Base-by-base conservation (phyloP, 2,113 vertebrate species). In the Heterochromis multidens region DNA sequence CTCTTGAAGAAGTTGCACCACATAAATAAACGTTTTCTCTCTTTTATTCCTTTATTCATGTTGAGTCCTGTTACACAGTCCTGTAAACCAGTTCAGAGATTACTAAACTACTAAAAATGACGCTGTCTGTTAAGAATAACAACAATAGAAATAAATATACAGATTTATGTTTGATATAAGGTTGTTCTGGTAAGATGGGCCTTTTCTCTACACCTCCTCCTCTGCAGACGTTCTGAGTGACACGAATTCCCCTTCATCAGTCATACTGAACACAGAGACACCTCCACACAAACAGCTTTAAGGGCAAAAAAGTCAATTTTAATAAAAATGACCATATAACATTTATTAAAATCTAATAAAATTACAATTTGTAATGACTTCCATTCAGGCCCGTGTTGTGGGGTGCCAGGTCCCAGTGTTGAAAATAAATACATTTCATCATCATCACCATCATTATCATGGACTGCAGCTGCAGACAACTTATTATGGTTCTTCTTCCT, bases 261-360 rank as follows among this genome's bases (percentile, higher is more conserved):
- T 16, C 43, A 46, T 46, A 14, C 5, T 46, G 3, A 14, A 25
- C 25, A 90, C 37, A 87, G 83, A 80, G 40, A 85, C 83, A 57
- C 16, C 54, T 16, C 37, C 14, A 23, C 62, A 83, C 31, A 84
- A 13, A 62, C 37, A 49, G 10, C 35, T 4, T 43, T 63, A 83
- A 58, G 93, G 95, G 95, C 94, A 94, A 96, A 95, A n/a, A 95
- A 89, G 91, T 95, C 90, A 91, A 93, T 95, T 96, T 97, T 96
- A 97, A 96, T 96, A 96, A 96, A 96, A 96, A 96, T 91, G 93
- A 96, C 95, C 93, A 95, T 95, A 94, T 89, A 95, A 95, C 95
- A 96, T 96, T 95, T 96, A 94, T 94, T 96, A 96, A 96, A 96
- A 96, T 96, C 94, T 96, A 96, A 95, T 96, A 96, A 96, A 96